Percentiles rank a stretch among this genome's conserved stretches.
phyloP scores from a whole-genome alignment of 2,888 invertebrate species.

The Calameuta idolon region DNA sequence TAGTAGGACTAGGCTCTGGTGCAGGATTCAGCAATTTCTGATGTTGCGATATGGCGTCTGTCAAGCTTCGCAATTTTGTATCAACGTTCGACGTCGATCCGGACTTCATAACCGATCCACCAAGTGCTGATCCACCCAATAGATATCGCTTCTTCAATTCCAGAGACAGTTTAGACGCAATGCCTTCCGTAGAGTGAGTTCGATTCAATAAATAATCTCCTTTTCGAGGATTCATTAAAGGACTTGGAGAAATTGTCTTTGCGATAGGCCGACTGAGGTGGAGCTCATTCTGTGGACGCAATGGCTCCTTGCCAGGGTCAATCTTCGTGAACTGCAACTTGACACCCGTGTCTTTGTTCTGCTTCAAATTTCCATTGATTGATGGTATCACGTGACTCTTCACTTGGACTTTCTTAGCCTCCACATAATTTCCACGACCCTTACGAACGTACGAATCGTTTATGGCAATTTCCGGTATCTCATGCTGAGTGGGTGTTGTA shows the following conservation, averaged over 20 bases:
- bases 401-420: constrained; percentile 74
- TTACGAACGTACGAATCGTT: constrained; percentile 75
- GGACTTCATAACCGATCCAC: constrained; percentile 82
- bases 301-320: constrained; percentile 32
- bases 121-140: constrained; percentile 76
- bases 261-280: constrained; percentile 9
- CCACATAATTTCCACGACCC: constrained; percentile 65
- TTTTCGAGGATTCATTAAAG: constrained; percentile 72
- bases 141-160: constrained; percentile 89
- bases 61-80: constrained; percentile 85
- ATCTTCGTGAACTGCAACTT: constrained; percentile 43
- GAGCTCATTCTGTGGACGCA: constrained; percentile 8
- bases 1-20: constrained; percentile 75
- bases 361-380: constrained; percentile 61
- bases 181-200: constrained; percentile 87
- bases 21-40: constrained; percentile 88
- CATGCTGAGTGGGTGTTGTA: constrained; percentile 75
- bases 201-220: constrained; percentile 85
- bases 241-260: constrained; percentile 40
- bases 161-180: constrained; percentile 87
- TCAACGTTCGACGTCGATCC: constrained; percentile 87
- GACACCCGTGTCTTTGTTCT: constrained; percentile 42
- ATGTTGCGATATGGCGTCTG: constrained; percentile 88
- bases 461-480: constrained; percentile 82
- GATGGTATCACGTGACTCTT: constrained; percentile 69